Evolutionary conservation across 1,140 invertebrate genomes (phyloP).

Genomic region (Nymphalis io): DNA sequence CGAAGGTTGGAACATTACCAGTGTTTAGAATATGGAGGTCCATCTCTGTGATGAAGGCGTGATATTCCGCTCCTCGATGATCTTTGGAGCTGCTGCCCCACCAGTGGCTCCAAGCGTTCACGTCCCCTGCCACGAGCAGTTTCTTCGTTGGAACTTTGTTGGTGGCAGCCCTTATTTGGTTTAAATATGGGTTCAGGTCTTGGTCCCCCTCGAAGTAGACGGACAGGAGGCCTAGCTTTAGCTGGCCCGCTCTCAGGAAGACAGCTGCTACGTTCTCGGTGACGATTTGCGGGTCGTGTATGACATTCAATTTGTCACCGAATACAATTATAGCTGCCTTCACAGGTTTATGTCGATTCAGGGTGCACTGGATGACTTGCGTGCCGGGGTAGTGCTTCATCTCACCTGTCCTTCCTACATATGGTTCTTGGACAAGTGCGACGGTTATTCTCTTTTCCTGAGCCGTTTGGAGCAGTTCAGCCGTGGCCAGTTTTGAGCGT

Average conservation of each 20-base stretch:
- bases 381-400: conserved; percentile 24
- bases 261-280: conserved; percentile 39
- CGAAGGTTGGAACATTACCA: conserved; percentile 44
- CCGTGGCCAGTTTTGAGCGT: conserved; percentile 33
- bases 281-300: no score
- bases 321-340: no score
- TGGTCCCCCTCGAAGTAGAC: conserved; percentile 24
- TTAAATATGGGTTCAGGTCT: background rate
- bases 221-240: conserved; percentile 30
- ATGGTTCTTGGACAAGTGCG: no score
- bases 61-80: conserved; percentile 31
- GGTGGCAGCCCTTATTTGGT: background rate
- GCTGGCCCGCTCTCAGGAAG: conserved; percentile 13
- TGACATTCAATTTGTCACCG: no score
- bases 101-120: conserved; percentile 52
- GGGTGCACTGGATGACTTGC: conserved; percentile 43
- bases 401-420: conserved; percentile 14
- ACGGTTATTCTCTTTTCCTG: conserved; percentile 5
- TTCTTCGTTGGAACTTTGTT: background rate
- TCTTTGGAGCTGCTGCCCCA: conserved; percentile 48
- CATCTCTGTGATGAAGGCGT: conserved; percentile 32
- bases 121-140: conserved; percentile 42
- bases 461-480: conserved; percentile 29
- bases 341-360: conserved; percentile 37
- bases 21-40: conserved; percentile 41